Percentiles rank a stretch among this genome's conserved stretches.
phyloP scores from a whole-genome alignment of 2,113 vertebrate species.

The Phalacrocorax brasilianus region DNA sequence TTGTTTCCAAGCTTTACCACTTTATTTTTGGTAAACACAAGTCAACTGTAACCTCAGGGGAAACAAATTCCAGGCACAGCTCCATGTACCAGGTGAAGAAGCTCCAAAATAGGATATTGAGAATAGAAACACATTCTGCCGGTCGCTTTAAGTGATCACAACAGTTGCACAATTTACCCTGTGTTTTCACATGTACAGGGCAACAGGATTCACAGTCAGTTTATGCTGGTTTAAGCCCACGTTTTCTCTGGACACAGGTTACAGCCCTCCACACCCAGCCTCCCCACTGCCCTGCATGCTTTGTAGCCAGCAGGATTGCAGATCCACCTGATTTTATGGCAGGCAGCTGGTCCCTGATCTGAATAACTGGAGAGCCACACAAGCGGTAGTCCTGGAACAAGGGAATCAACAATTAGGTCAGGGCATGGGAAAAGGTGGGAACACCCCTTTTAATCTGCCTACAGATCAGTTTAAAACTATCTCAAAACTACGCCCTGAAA shows the following conservation, averaged over 20 bases:
- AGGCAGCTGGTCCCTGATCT: not conserved
- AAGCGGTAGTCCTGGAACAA: not conserved
- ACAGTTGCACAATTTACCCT: not conserved
- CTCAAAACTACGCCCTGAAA: not conserved
- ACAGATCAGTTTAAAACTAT: not conserved
- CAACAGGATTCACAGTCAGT: not conserved
- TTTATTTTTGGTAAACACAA: conserved; percentile 9
- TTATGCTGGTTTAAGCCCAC: not conserved
- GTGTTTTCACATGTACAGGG: not conserved
- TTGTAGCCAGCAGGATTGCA: not conserved
- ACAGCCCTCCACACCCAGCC: not conserved
- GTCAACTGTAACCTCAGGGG: conserved; percentile 10
- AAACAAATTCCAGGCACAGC: not conserved
- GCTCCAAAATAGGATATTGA: not conserved
- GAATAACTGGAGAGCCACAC: not conserved
- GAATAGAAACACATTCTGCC: not conserved
- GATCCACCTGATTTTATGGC: not conserved
- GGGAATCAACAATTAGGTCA: not conserved
- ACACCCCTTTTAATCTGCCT: not conserved
- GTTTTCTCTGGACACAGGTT: not conserved
- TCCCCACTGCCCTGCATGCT: not conserved
- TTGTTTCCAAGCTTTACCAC: not conserved
- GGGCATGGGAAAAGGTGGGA: not conserved
- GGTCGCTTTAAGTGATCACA: not conserved
- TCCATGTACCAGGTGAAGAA: conserved; percentile 25